Percentiles rank a stretch among this genome's conserved stretches.
These are phyloP conservation scores for Linyphia triangularis DNA, from an alignment of 2,888 invertebrate species.

Conservation along the genomic window DNA sequence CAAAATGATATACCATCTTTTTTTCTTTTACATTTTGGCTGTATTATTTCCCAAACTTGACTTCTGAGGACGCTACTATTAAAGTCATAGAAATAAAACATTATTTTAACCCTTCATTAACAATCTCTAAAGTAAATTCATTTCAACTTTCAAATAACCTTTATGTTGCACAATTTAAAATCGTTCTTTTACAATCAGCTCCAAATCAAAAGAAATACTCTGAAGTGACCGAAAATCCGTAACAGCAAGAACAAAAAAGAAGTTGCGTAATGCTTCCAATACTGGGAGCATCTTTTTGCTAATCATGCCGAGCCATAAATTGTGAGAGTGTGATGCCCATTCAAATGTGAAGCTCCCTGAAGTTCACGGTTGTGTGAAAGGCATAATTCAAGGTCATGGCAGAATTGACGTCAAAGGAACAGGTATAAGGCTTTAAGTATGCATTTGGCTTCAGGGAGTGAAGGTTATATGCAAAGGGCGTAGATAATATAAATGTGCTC, in stretches of 20 bases:
- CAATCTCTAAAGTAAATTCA: no score
- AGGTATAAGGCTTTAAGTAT: background rate
- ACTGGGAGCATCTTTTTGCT: background rate
- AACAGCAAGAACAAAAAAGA: background rate
- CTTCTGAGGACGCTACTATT: no score
- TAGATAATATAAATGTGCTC: background rate
- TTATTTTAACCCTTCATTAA: no score
- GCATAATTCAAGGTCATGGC: conserved; percentile 26
- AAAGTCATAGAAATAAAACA: no score
- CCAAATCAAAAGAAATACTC: background rate
- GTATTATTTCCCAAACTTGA: no score
- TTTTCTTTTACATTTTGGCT: no score
- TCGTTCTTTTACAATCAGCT: background rate
- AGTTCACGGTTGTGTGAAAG: conserved; percentile 15
- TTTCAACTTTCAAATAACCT: no score
- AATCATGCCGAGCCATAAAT: background rate
- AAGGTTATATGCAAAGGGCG: conserved; percentile 16
- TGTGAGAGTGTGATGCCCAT: background rate
- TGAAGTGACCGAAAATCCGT: background rate
- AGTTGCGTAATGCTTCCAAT: background rate
- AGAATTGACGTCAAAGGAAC: conserved; percentile 34
- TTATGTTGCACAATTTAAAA: no score
- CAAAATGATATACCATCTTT: no score
- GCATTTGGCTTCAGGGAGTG: conserved; percentile 8
- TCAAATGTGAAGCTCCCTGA: background rate